phyloP scores from a whole-genome alignment of 37 sponge, comb jelly and placozoan species.

The Mnemiopsis leidyi region DNA sequence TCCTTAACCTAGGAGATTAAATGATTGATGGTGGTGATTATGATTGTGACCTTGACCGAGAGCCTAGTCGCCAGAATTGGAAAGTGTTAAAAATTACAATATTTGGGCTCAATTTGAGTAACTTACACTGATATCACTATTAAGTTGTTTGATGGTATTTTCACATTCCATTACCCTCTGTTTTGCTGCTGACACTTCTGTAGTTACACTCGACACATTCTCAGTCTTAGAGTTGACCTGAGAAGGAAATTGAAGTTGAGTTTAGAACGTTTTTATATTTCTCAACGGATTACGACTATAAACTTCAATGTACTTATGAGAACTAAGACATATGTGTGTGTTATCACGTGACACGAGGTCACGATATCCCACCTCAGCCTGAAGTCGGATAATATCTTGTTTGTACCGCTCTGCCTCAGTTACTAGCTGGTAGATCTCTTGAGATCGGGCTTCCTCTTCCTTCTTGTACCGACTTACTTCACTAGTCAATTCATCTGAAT shows the following conservation, averaged over 20 bases:
- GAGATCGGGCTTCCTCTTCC: not conserved
- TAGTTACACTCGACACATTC: not conserved
- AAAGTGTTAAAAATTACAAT: too few species aligned
- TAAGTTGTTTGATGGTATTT: not conserved
- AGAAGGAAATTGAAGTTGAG: too few species aligned
- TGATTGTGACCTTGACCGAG: too few species aligned
- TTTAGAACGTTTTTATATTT: too few species aligned
- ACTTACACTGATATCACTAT: not conserved
- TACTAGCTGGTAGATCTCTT: constrained; percentile 51
- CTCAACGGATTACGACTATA: too few species aligned
- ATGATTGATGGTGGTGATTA: too few species aligned
- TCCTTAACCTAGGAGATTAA: not conserved
- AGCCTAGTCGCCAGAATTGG: too few species aligned
- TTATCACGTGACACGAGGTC: not conserved
- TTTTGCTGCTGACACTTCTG: not conserved
- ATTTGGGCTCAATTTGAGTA: too few species aligned
- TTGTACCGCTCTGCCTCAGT: constrained; percentile 28
- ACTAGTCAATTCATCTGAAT: not conserved
- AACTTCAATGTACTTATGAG: too few species aligned
- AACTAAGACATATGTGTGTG: not conserved
- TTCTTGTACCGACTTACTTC: not conserved
- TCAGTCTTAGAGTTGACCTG: not conserved
- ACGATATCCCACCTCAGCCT: not conserved
- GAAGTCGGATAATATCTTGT: not conserved
- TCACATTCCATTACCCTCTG: not conserved